A percentile compares a stretch with the other conserved stretches of the same genome.
Conservation (phyloP, 2,113 vertebrate genomes). For the Ancistrus triradiatus region DNA sequence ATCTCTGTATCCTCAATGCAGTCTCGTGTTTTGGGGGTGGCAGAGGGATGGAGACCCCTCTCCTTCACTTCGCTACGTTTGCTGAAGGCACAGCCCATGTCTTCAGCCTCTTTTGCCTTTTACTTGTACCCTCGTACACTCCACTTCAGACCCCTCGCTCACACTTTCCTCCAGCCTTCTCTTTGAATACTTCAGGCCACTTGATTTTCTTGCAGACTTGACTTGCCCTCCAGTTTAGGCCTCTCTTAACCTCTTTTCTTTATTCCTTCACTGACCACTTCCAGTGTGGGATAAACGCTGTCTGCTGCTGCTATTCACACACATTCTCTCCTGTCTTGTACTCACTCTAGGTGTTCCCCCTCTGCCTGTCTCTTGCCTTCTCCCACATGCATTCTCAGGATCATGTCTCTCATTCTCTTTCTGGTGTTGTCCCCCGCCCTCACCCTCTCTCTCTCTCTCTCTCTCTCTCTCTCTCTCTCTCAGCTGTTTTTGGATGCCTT, state of each 20-base stretch:
- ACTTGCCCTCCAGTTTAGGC: too few relatives aligned
- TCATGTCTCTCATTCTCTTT: conserved; percentile 15
- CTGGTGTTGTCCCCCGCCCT: not conserved
- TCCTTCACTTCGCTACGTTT: conserved; percentile 31
- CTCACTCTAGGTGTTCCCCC: conserved; percentile 38
- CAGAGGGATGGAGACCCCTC: conserved; percentile 11
- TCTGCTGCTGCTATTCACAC: not conserved
- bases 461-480: conserved; percentile 26
- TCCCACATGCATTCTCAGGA: conserved; percentile 31
- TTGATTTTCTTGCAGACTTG: too few relatives aligned
- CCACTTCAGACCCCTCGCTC: not conserved
- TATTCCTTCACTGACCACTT: conserved; percentile 13
- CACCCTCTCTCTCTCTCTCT: conserved; percentile 26
- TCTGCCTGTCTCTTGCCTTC: conserved; percentile 18
- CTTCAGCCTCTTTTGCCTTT: not conserved
- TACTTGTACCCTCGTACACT: not conserved
- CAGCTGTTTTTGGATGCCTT: conserved; percentile 47
- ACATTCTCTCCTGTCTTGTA: conserved; percentile 22
- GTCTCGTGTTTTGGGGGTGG: conserved; percentile 29
- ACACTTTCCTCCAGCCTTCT: conserved; percentile 16
- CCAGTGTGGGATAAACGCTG: conserved; percentile 6
- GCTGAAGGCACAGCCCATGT: conserved; percentile 48
- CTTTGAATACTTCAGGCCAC: not conserved
- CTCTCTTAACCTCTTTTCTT: too few relatives aligned
- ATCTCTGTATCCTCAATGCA: conserved; percentile 33